Evolutionary conservation across 2,113 vertebrate genomes (phyloP).

Genomic region (Heteronetta atricapilla): DNA sequence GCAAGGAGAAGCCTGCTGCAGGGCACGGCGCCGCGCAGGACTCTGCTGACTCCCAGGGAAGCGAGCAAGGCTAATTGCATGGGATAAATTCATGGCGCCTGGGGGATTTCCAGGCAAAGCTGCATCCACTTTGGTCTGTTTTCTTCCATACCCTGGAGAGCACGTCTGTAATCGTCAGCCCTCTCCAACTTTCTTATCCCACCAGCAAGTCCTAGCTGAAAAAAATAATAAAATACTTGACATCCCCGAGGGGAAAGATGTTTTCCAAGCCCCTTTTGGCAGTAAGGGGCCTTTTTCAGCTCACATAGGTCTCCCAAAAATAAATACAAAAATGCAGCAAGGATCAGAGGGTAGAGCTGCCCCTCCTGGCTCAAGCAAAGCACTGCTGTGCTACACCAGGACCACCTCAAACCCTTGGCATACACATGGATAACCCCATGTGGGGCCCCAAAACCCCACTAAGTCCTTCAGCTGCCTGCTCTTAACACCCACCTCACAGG

Average conservation of each 20-base stretch:
- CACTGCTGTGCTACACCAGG: background rate
- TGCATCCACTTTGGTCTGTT: background rate
- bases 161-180: background rate
- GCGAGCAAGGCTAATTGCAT: background rate
- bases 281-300: background rate
- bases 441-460: background rate
- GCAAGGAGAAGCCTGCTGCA: background rate
- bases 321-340: constrained; percentile 25
- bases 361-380: background rate
- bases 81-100: background rate
- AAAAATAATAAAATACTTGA: background rate
- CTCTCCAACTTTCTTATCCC: background rate
- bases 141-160: background rate
- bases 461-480: background rate
- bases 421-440: rapidly evolving
- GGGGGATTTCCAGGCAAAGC: constrained; percentile 34
- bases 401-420: rapidly evolving
- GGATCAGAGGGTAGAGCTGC: background rate
- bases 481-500: background rate
- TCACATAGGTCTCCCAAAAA: constrained; percentile 20
- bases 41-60: background rate
- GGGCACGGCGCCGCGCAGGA: background rate
- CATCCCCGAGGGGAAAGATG: constrained; percentile 7
- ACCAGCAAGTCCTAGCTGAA: background rate
- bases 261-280: constrained; percentile 19